Evolutionary conservation across 2,888 invertebrate species (phyloP), one percentile per base, ranked within the genome.

Genomic region (Cryptocephalus primarius): DNA sequence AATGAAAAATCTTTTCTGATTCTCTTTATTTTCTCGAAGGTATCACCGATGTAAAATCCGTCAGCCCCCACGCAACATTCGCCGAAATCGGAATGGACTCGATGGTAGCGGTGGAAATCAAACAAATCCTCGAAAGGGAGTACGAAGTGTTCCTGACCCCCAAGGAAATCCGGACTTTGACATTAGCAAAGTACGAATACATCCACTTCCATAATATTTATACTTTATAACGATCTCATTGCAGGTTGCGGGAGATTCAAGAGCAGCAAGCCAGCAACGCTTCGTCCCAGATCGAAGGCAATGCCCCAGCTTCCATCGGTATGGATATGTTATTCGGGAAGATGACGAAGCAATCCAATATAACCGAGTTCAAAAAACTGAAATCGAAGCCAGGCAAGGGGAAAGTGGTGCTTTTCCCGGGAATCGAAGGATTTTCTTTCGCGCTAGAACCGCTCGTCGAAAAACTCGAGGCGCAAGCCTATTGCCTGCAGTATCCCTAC

Each of bases 31-130:
- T 22, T 22, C 22, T 22, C 22, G 22, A 22, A 52, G 54, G 54
- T 40, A 32, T 56, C n/a, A 45, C 14, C 31, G 83, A 85, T 60
- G 66, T 80, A 61, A 87, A 83, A 68, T 78, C 78, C 0, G 77
- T 82, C 1, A 84, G 85, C 40, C 75, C 79, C 50, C 80, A 82
- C 60, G 77, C 82, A 1, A 80, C 84, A 0, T 72, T 97, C 1
- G 88, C 90, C 1, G 95, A 96, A 66, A 73, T 97, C 52, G 96
- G 96, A 33, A 88, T 97, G 83, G 95, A 97, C 72, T 95, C 95
- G 1, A 82, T 96, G 75, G 95, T 93, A 91, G 91, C 90, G 0
- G 90, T 94, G 0, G 95, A 97, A 71, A 91, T 97, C 56, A 94
- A 94, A 59, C 93, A 94, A 70, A 85, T 86, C 0, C 69, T 94